Base-by-base conservation (phyloP, 2,113 vertebrate genomes). In the Nipponia nippon region DNA sequence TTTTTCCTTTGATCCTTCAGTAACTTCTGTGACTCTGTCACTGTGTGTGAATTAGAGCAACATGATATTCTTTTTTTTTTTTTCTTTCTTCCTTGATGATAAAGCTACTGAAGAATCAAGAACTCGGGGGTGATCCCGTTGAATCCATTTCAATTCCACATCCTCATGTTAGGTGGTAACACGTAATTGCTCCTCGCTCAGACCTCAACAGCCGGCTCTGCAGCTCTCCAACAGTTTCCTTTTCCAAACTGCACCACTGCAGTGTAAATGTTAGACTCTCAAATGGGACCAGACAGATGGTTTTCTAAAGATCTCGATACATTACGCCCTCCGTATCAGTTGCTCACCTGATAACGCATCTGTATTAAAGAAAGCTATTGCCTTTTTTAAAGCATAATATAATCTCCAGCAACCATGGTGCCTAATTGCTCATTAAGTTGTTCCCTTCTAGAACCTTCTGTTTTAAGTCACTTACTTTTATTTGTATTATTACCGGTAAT, bases 371-470 rank as follows among this genome's bases (percentile, higher is more conserved):
- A 38, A 15, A 63, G 62, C 69, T 82, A 23, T 49, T 70, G 49
- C 83, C n/a, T 84, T 66, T 89, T n/a, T 83, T 34, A 42, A 61
- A 90, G 96, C 82, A 40, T 50, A 56, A 1, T 5, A 44, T 61
- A 62, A 82, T 29, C 73, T 77, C 49, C 36, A 94, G 66, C 56
- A 66, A 16, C 85, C 18, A 0, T 7, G 25, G 71, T 53, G 90
- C 84, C 73, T 85, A 38, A 65, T 87, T 87, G 88, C 83, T 83
- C 86, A 29, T 82, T 49, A 36, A 92, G 44, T 61, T 89, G 71
- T 82, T 95, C 67, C 76, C 83, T 97, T 95, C 96, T 29, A 70
- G 90, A 95, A 83, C 89, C 78, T 95, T 88, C 95, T 94, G 66
- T 11, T 63, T 80, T 25, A 16, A 77, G 65, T 21, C 85, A 38